Conservation (phyloP, 1,140 invertebrate genomes). For the Drosophila serrata region DNA sequence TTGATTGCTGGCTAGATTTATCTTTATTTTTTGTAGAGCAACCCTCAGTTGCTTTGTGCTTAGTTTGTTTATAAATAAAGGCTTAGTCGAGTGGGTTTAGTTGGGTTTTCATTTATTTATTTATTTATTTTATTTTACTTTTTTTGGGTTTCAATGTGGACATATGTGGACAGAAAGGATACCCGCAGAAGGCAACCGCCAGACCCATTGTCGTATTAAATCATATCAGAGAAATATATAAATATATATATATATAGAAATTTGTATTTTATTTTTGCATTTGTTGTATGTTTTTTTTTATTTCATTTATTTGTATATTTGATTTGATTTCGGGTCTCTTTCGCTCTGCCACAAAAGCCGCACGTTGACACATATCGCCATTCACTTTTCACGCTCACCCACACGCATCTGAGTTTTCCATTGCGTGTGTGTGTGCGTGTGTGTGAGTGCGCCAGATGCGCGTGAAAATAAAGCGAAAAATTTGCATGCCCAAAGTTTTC, state of each 20-base stretch:
- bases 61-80: slow-evolving; percentile 72
- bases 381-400: slow-evolving; percentile 74
- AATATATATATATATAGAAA: background rate
- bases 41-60: slow-evolving; percentile 58
- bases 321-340: slow-evolving; percentile 37
- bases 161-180: slow-evolving; percentile 33
- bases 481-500: slow-evolving; percentile 53
- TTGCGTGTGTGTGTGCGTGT: slow-evolving; percentile 17
- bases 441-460: slow-evolving; percentile 70
- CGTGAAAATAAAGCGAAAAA: slow-evolving; percentile 75
- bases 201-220: slow-evolving; percentile 68
- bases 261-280: background rate
- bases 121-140: too few species aligned
- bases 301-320: slow-evolving; percentile 4
- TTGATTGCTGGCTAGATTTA: slow-evolving; percentile 13
- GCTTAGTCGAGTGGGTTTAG: slow-evolving; percentile 57
- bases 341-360: slow-evolving; percentile 11
- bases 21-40: slow-evolving; percentile 5
- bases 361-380: slow-evolving; percentile 72
- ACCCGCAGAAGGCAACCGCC: slow-evolving; percentile 31
- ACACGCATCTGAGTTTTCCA: slow-evolving; percentile 27
- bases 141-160: slow-evolving; percentile 1
- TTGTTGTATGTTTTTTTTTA: background rate
- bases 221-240: slow-evolving; percentile 22
- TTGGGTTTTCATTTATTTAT: slow-evolving; percentile 1